Evolutionary conservation across 1,140 invertebrate species (phyloP).

Genomic region (Drosophila pandora): DNA sequence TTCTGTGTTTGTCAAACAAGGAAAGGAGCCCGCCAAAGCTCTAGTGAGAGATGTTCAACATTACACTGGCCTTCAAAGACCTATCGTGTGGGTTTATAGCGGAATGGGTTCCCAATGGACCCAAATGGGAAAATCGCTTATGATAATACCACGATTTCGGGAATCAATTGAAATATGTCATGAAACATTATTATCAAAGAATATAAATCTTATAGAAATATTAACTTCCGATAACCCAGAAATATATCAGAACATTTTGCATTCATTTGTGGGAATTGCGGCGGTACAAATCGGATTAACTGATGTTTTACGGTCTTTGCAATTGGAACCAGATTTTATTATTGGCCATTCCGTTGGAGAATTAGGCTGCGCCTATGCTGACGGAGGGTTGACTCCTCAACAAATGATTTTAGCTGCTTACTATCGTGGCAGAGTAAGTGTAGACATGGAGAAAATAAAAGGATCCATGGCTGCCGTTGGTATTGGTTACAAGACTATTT

Average conservation of each 20-base stretch:
- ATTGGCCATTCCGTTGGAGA: slow-evolving; percentile 95
- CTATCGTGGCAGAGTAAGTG: slow-evolving; percentile 92
- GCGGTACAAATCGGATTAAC: slow-evolving; percentile 94
- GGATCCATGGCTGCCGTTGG: slow-evolving; percentile 95
- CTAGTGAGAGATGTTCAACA: slow-evolving; percentile 85
- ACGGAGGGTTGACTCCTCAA: slow-evolving; percentile 92
- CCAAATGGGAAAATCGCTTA: slow-evolving; percentile 89
- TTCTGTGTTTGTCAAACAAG: slow-evolving; percentile 84
- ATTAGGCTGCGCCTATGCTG: slow-evolving; percentile 95
- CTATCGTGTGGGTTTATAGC: slow-evolving; percentile 95
- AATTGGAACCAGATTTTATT: slow-evolving; percentile 92
- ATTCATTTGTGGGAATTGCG: slow-evolving; percentile 96
- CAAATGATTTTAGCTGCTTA: slow-evolving; percentile 93
- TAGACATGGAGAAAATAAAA: slow-evolving; percentile 89
- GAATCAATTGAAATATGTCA: slow-evolving; percentile 90
- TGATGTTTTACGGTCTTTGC: slow-evolving; percentile 89
- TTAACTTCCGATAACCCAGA: slow-evolving; percentile 89
- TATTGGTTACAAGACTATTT: slow-evolving; percentile 86
- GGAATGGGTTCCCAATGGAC: slow-evolving; percentile 96
- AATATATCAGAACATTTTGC: slow-evolving; percentile 92
- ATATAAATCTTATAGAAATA: slow-evolving; percentile 91
- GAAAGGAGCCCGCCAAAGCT: slow-evolving; percentile 83
- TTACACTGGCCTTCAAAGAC: slow-evolving; percentile 86
- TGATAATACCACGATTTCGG: slow-evolving; percentile 89
- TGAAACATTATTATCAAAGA: slow-evolving; percentile 88